phyloP scores from a whole-genome alignment of 2,797 vertebrate genomes.

The Pipistrellus kuhlii region DNA sequence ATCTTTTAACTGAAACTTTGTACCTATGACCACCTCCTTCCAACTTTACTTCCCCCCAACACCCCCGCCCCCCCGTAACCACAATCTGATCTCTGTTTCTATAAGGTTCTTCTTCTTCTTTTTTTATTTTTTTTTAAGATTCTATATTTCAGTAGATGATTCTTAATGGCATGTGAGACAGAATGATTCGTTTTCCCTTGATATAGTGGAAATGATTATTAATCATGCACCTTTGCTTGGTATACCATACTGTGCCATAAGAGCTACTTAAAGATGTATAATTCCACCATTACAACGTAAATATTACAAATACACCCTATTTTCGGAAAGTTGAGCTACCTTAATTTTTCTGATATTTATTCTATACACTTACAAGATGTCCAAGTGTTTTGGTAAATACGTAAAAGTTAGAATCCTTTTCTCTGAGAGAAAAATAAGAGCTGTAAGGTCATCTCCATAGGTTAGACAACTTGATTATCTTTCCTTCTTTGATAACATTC shows the following conservation, averaged over 20 bases:
- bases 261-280: background rate
- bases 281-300: background rate
- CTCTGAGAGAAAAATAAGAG: constrained; percentile 17
- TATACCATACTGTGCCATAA: background rate
- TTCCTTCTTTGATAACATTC: constrained; percentile 10
- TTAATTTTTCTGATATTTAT: constrained; percentile 23
- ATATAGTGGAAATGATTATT: constrained; percentile 11
- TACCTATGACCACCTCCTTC: background rate
- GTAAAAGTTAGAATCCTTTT: constrained; percentile 15
- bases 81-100: background rate
- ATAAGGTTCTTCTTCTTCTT: background rate
- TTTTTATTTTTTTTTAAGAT: background rate
- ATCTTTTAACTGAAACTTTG: background rate
- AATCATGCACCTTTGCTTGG: background rate
- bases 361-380: background rate
- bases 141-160: background rate
- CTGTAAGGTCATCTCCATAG: background rate
- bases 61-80: background rate
- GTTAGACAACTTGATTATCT: background rate
- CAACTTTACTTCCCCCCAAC: background rate
- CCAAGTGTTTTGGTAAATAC: background rate
- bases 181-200: constrained; percentile 4
- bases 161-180: constrained; percentile 23
- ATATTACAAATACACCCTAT: background rate
- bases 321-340: background rate